Base-by-base conservation (phyloP, 2,113 vertebrate species). In the Cnemophilus loriae region DNA sequence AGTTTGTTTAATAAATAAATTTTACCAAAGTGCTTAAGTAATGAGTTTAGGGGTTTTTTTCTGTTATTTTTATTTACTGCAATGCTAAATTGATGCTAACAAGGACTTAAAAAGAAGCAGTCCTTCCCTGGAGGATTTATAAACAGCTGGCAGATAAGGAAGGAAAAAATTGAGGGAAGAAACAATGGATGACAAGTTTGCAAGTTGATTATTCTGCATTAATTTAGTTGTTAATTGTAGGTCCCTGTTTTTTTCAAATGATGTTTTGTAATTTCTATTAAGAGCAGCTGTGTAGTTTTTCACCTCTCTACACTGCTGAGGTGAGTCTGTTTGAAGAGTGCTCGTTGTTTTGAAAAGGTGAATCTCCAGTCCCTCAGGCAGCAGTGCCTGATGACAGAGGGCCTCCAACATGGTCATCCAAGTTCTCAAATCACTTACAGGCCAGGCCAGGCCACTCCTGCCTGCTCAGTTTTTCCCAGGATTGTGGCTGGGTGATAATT, bases 1-100 rank as follows among this genome's bases (percentile, higher is more conserved):
- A 60, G 32, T 57, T 93, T 75, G 39, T 89, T 96, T 92, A 89
- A 96, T 88, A 91, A 85, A 88, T 85, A 90, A 52, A 41, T 80
- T 32, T 78, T 92, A 37, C 33, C 17, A 0, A 89, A 78, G 41
- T 79, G 69, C 49, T 86, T 70, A 92, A 90, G 60, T 70, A 88
- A 96, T 93, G 16, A 84, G 61, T 74, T 78, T 32, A 70, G 71
- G 33, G 2, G 0, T 0, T 60, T 74, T 76, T 49, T 47, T 3
- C 78, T 56, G n/a, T 42, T 76, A 55, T 80, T 94, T 96, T 91
- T 91, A 70, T 93, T 92, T 80, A 68, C 33, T 78, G 39, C 44
- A 77, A 46, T 64, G 47, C 24, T 86, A 84, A 90, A 59, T 86
- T 27, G 57, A 59, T 86, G 49, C 68, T 95, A 84, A 95, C 39